These are phyloP conservation scores for Habroteleia sp. DNA, from an alignment of 2,888 invertebrate genomes.

Conservation along the genomic window DNA sequence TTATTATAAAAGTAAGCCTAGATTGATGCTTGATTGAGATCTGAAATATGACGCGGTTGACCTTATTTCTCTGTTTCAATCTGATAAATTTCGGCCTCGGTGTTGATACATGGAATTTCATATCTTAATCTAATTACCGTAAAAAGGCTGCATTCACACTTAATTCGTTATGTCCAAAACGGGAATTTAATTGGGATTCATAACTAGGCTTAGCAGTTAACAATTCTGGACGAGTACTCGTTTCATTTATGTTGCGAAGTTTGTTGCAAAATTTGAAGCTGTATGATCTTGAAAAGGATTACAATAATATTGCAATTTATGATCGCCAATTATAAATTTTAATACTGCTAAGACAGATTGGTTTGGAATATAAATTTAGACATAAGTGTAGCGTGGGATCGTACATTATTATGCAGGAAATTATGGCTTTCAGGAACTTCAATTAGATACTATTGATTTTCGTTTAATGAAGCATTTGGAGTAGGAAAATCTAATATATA, in stretches of 20 bases:
- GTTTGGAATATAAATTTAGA: slow-evolving; percentile 12
- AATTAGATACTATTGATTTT: slow-evolving; percentile 30
- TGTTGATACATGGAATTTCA: slow-evolving; percentile 23
- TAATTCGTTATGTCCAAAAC: slow-evolving; percentile 14
- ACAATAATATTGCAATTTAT: slow-evolving; percentile 22
- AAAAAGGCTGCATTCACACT: slow-evolving; percentile 35
- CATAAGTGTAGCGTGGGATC: neutral
- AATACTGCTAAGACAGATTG: slow-evolving; percentile 1
- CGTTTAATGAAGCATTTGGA: slow-evolving; percentile 23
- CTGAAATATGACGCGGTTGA: slow-evolving; percentile 53
- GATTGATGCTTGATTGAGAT: slow-evolving; percentile 47
- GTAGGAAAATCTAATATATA: slow-evolving; percentile 23
- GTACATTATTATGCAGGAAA: slow-evolving; percentile 18
- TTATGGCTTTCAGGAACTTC: slow-evolving; percentile 20
- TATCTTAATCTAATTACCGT: slow-evolving; percentile 54
- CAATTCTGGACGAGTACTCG: slow-evolving; percentile 4
- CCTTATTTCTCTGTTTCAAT: slow-evolving; percentile 32
- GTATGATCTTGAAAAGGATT: slow-evolving; percentile 10
- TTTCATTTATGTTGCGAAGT: slow-evolving; percentile 8
- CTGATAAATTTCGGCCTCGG: slow-evolving; percentile 32
- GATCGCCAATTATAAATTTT: slow-evolving; percentile 6
- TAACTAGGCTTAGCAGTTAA: slow-evolving; percentile 15
- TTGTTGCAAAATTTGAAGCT: neutral
- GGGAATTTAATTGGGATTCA: slow-evolving; percentile 41
- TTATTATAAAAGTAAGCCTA: slow-evolving; percentile 25